phyloP scores from a whole-genome alignment of 2,797 vertebrate species.

The Dipus sagitta region DNA sequence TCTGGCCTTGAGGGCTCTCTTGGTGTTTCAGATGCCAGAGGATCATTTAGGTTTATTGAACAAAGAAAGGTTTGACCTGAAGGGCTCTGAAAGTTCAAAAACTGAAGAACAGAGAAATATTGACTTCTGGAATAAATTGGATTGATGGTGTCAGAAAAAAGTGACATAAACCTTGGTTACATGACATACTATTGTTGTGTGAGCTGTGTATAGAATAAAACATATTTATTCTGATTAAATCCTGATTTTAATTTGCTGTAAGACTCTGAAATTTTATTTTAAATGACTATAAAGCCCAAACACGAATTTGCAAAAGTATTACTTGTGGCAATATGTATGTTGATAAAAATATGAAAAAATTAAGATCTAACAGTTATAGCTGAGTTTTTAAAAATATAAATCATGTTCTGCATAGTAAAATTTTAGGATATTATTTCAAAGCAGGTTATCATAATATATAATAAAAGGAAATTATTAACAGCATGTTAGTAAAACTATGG shows the following conservation, averaged over 20 bases:
- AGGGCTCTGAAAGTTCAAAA: slow-evolving; percentile 55
- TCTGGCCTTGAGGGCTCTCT: slow-evolving; percentile 33
- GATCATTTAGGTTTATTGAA: slow-evolving; percentile 69
- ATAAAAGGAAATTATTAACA: background rate
- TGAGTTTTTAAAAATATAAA: slow-evolving; percentile 24
- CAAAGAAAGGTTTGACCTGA: slow-evolving; percentile 53
- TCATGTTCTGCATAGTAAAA: slow-evolving; percentile 44
- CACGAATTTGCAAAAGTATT: slow-evolving; percentile 25
- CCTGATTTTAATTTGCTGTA: background rate
- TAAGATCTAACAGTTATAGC: slow-evolving; percentile 10
- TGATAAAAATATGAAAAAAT: slow-evolving; percentile 51
- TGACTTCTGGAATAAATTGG: background rate
- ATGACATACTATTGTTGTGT: slow-evolving; percentile 2
- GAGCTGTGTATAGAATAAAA: slow-evolving; percentile 13
- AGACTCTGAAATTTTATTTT: slow-evolving; percentile 51
- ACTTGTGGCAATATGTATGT: slow-evolving; percentile 3
- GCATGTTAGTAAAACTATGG: slow-evolving; percentile 19
- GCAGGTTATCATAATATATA: slow-evolving; percentile 24
- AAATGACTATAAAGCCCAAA: slow-evolving; percentile 29
- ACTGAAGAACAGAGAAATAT: slow-evolving; percentile 57
- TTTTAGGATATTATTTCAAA: background rate
- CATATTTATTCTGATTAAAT: slow-evolving; percentile 52
- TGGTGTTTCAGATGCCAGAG: slow-evolving; percentile 65
- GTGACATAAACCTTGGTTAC: background rate
- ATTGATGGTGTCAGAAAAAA: slow-evolving; percentile 17